Evolutionary conservation across 2,888 invertebrate genomes (phyloP), one percentile per base, ranked within the genome.

Genomic region (Sesia apiformis): DNA sequence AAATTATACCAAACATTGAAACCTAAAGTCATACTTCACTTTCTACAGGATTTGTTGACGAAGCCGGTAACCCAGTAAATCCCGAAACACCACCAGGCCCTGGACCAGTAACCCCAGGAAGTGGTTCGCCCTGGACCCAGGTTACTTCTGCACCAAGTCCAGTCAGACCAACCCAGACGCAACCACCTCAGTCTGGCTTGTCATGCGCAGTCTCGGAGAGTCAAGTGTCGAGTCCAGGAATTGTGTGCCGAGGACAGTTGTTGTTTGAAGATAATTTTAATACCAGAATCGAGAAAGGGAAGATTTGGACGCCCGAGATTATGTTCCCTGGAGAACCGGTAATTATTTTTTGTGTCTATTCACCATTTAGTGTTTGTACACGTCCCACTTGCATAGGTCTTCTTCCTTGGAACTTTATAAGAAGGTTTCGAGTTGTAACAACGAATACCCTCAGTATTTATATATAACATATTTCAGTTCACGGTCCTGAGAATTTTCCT

Each of bases 241-340:
- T 78, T 38, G 70, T 90, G 43, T 93, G 93, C 64, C 78, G 83
- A 38, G 92, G 91, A 0, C 89, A 91, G 61, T 69, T 93, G 41
- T 78, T 95, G 40, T 94, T 94, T 57, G 83, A 91, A 57, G 93
- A 93, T 39, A 84, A 91, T 52, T 94, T 94, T 63, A 83, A 90
- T 54, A 63, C 65, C 4, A 67, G 64, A 0, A 65, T 83, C 5
- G 74, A 85, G 0, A 85, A 90, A 56, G 81, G 84, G 0, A 82
- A 82, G n/a, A 76, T 83, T 39, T 93, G 92, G 93, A 89, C 81
- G 4, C 81, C 88, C 7, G 90, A 92, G 63, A 87, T 91, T 57
- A 91, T 85, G 66, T 92, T 93, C 68, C 87, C 92, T 7, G 90
- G 87, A 0, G 87, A 87, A 58, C 94, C 94, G 54, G 94, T 93